Evolutionary conservation across 2,113 vertebrate genomes (phyloP), one percentile per base, ranked within the genome.

Genomic region (Lepisosteus osseus): DNA sequence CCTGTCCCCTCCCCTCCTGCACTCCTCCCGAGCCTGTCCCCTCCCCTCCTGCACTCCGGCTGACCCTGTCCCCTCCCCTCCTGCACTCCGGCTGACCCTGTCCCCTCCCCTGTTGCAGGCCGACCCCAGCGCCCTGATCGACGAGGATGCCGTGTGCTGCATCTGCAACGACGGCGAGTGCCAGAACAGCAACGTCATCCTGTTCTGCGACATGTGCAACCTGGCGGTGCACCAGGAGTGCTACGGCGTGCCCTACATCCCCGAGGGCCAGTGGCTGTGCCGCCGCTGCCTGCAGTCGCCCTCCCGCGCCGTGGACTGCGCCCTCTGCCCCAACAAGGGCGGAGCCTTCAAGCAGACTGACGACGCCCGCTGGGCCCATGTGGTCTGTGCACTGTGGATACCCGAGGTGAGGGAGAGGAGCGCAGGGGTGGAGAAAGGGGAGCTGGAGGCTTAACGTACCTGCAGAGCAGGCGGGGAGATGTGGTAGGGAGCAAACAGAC

Each of bases 191-290:
- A 99, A 99, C 0, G 97, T 99, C 71, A 99, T 99, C 86, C 93
- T 99, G 63, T 99, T 99, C 88, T 99, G 97, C 3, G 97, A 99
- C 87, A 99, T 99, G 97, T 99, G 97, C 83, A 99, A 99, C 91
- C 84, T 99, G 86, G 97, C 97, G 0, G 97, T 99, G 54, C 97
- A 99, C 79, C 97, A 99, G 83, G 97, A 99, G 88, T 99, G 97
- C 87, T 99, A 99, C 0, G 97, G 97, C 7, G 97, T 99, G 54
- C 97, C 97, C 71, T 99, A 99, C 74, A 99, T 99, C 86, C 97
- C 97, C 0, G 97, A 99, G 86, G 97, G 97, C 75, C 97, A 99
- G 88, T 99, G 97, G 97, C 87, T 99, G 3, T 99, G 97, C 80
- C 94, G 97, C n/a, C 94, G 97, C 76, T 99, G 97, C 85, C 90